phyloP scores from a whole-genome alignment of 2,113 vertebrate species.

The Aphyosemion australe region DNA sequence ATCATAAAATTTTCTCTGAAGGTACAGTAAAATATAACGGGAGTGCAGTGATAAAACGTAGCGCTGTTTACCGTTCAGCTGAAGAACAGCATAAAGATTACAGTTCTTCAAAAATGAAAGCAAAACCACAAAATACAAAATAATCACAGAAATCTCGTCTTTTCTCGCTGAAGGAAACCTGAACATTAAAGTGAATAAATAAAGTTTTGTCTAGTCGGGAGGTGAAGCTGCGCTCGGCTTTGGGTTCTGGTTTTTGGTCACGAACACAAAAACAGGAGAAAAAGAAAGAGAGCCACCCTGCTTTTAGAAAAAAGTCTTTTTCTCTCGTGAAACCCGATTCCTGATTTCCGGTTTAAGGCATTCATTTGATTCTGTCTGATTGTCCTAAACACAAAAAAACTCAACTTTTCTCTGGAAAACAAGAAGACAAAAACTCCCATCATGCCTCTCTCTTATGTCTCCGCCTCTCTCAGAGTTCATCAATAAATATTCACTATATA shows the following conservation, averaged over 20 bases:
- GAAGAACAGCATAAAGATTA: neutral
- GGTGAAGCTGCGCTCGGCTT: slow-evolving; percentile 42
- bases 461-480: slow-evolving; percentile 12
- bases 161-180: slow-evolving; percentile 27
- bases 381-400: slow-evolving; percentile 43
- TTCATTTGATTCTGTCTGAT: slow-evolving; percentile 47
- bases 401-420: slow-evolving; percentile 34
- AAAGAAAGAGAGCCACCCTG: neutral
- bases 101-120: slow-evolving; percentile 10
- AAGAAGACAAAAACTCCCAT: slow-evolving; percentile 28
- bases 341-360: neutral
- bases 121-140: slow-evolving; percentile 30
- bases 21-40: slow-evolving; percentile 33
- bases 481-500: slow-evolving; percentile 53
- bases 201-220: slow-evolving; percentile 63
- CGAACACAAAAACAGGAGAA: neutral
- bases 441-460: neutral
- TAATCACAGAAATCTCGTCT: slow-evolving; percentile 36
- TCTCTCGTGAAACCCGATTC: too few relatives aligned
- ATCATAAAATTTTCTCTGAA: slow-evolving; percentile 7
- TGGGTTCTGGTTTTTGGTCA: slow-evolving; percentile 57
- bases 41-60: slow-evolving; percentile 36
- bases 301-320: neutral
- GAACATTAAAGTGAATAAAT: slow-evolving; percentile 74
- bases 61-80: neutral